Conservation (phyloP, 2,888 invertebrate genomes). For the Zaprionus obscuricornis region DNA sequence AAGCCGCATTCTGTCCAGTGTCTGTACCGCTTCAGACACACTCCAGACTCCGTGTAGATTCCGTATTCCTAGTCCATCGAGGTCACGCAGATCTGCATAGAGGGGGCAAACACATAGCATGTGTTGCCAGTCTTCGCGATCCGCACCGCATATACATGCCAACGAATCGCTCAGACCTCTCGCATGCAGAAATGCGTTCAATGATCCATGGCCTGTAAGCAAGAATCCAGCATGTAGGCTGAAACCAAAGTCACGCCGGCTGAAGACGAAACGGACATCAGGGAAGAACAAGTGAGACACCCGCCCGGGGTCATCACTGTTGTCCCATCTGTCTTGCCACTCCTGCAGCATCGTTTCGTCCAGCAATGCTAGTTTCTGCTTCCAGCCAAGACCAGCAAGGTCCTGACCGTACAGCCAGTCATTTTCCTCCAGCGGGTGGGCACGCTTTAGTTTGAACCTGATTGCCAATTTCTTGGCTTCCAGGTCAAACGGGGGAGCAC, state of each 20-base stretch:
- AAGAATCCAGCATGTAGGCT: constrained; percentile 3
- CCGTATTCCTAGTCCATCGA: neutral
- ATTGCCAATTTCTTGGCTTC: neutral
- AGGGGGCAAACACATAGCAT: constrained; percentile 2
- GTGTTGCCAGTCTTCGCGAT: constrained; percentile 1
- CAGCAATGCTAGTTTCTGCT: neutral
- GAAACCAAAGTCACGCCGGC: neutral
- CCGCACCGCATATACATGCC: constrained; percentile 3
- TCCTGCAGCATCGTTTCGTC: neutral
- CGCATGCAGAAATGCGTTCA: constrained; percentile 15
- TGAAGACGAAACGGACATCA: constrained; percentile 4
- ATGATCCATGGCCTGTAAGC: constrained; percentile 6
- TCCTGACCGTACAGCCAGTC: constrained; percentile 6
- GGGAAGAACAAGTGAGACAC: constrained; percentile 3
- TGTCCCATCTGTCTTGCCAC: constrained; percentile 9
- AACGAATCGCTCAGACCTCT: neutral
- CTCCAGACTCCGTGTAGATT: neutral
- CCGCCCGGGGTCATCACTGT: neutral
- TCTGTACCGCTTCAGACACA: neutral
- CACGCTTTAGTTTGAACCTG: neutral
- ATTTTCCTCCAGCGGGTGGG: neutral
- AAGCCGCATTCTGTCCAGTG: neutral
- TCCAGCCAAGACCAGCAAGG: neutral
- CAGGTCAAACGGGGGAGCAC: constrained; percentile 20
- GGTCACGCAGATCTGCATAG: constrained; percentile 3